Conservation (phyloP, 2,113 vertebrate genomes). For the Ariopsis seemanni region DNA sequence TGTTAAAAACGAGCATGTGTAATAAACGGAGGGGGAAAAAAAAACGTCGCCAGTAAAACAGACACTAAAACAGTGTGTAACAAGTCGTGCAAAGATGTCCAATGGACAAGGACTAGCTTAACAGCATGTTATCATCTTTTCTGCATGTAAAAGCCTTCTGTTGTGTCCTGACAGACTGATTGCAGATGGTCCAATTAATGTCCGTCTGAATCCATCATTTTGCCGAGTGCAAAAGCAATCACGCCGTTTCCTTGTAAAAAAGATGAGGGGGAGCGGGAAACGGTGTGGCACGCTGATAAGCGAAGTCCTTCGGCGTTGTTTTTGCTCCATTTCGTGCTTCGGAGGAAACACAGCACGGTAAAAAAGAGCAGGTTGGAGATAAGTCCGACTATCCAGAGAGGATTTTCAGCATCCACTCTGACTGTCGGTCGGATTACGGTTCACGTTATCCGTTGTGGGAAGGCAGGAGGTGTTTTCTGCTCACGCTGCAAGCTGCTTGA, state of each 20-base stretch:
- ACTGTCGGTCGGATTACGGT: background rate
- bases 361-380: background rate
- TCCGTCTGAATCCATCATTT: conserved; percentile 14
- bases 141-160: conserved; percentile 27
- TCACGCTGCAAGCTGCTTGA: background rate
- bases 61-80: conserved; percentile 6
- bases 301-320: background rate
- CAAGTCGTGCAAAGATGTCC: background rate
- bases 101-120: conserved; percentile 2
- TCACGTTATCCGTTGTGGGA: background rate
- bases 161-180: conserved; percentile 13
- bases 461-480: background rate
- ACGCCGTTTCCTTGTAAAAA: background rate
- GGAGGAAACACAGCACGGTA: conserved; percentile 1
- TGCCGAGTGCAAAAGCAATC: conserved; percentile 1
- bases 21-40: background rate
- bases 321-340: background rate
- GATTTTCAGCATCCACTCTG: background rate
- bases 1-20: background rate
- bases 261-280: background rate
- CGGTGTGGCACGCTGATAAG: conserved; percentile 1
- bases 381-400: conserved; percentile 15
- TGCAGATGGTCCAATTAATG: conserved; percentile 35
- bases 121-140: conserved; percentile 18
- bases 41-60: background rate